Conservation (phyloP, 2,888 invertebrate species). For the Paralinhomoeus sp. region DNA sequence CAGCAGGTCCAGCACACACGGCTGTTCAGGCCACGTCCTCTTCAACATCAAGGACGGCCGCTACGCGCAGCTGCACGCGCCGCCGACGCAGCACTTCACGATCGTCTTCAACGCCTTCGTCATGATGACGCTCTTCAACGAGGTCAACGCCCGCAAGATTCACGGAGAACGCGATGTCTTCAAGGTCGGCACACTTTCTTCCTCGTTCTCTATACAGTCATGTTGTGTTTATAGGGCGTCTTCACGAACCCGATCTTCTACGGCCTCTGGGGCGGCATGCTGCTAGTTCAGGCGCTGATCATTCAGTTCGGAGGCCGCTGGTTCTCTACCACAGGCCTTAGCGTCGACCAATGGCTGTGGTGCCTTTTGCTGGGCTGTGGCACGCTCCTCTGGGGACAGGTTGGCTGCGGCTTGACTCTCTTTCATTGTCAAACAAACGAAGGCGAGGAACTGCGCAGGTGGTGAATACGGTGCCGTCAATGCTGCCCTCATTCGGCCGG, state of each 20-base stretch:
- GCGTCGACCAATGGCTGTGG: constrained; percentile 93
- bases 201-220: too few relatives aligned
- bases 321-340: constrained; percentile 66
- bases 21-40: constrained; percentile 26
- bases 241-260: constrained; percentile 95
- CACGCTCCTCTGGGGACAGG: constrained; percentile 89
- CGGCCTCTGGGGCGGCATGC: constrained; percentile 86
- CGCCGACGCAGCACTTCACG: constrained; percentile 88
- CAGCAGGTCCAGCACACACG: too few relatives aligned
- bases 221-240: constrained; percentile 46
- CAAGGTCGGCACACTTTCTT: too few relatives aligned
- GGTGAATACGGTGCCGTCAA: constrained; percentile 81
- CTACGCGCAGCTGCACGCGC: constrained; percentile 45
- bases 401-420: too few relatives aligned
- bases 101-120: constrained; percentile 99
- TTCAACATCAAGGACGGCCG: constrained; percentile 80
- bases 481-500: constrained; percentile 29
- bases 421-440: too few relatives aligned
- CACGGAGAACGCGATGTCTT: constrained; percentile 97
- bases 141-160: constrained; percentile 96
- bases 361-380: constrained; percentile 91
- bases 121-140: constrained; percentile 99
- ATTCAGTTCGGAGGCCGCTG: constrained; percentile 67
- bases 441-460: too few relatives aligned
- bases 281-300: constrained; percentile 60